Evolutionary conservation across 2,113 vertebrate genomes (phyloP).

Genomic region (Equus przewalskii): DNA sequence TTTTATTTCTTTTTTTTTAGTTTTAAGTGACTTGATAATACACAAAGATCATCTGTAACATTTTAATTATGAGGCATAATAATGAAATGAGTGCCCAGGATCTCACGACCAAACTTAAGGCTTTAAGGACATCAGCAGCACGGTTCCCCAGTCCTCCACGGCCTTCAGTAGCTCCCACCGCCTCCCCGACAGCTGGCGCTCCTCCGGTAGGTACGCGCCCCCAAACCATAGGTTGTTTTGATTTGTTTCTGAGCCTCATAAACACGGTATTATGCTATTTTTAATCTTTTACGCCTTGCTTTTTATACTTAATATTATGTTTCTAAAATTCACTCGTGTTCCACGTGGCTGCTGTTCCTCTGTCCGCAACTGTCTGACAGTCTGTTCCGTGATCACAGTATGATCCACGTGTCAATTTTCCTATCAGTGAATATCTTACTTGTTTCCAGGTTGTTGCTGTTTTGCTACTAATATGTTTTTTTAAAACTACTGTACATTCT

Average conservation of each 20-base stretch:
- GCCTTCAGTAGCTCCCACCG: background rate
- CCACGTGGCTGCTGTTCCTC: background rate
- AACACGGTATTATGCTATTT: background rate
- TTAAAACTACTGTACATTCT: background rate
- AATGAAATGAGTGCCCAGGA: background rate
- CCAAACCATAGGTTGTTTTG: background rate
- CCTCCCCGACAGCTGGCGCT: background rate
- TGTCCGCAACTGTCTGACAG: background rate
- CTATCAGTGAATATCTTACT: background rate
- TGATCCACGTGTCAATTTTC: background rate
- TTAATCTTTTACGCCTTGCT: background rate
- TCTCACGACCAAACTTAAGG: background rate
- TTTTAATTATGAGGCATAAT: background rate
- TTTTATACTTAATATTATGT: background rate
- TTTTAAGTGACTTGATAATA: background rate
- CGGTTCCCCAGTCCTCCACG: fast-evolving
- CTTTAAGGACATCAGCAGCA: background rate
- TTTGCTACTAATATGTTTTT: background rate
- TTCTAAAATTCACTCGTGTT: background rate
- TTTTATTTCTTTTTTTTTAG: background rate
- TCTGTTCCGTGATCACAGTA: background rate
- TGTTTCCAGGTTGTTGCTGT: background rate
- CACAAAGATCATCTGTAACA: background rate
- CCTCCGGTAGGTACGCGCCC: background rate
- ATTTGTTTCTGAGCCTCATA: conserved; percentile 7